Percentiles rank a stretch among this genome's conserved stretches.
Evolutionary conservation across 2,797 vertebrate genomes (phyloP).

Genomic region (Scarus forsteni): DNA sequence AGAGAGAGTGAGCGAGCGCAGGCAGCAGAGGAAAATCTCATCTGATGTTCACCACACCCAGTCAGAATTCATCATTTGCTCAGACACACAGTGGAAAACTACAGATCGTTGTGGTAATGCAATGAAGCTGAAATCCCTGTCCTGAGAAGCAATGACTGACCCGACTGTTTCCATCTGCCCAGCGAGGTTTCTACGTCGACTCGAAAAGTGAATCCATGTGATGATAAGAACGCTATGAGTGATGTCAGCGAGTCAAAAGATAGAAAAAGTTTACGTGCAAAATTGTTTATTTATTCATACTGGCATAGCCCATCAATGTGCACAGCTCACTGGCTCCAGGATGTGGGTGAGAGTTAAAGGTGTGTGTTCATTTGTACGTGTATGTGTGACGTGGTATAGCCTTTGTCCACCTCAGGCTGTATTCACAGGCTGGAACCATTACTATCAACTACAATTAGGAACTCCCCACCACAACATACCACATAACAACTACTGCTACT

Average conservation of each 20-base stretch:
- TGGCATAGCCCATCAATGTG: conserved; percentile 6
- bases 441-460: conserved; percentile 82
- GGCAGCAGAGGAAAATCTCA: conserved; percentile 82
- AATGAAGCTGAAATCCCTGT: conserved; percentile 67
- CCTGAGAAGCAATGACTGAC: conserved; percentile 66
- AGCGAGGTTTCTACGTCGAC: conserved; percentile 16
- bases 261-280: too few relatives aligned
- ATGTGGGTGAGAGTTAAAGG: conserved; percentile 19
- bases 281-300: conserved; percentile 1
- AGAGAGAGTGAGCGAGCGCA: conserved; percentile 26
- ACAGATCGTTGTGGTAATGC: conserved; percentile 77
- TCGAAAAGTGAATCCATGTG: conserved; percentile 24
- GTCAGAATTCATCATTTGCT: conserved; percentile 78
- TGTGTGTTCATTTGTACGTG: conserved; percentile 26
- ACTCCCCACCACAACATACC: conserved; percentile 72
- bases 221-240: conserved; percentile 12
- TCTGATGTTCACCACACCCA: conserved; percentile 85
- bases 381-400: conserved; percentile 46
- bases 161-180: conserved; percentile 70
- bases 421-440: conserved; percentile 83
- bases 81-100: conserved; percentile 75
- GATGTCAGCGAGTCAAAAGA: neutral
- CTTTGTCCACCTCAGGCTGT: conserved; percentile 73
- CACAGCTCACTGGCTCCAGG: neutral
- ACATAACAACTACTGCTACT: conserved; percentile 76